Base-by-base conservation (phyloP, 2,888 invertebrate genomes). In the Tetanocera ferruginea region DNA sequence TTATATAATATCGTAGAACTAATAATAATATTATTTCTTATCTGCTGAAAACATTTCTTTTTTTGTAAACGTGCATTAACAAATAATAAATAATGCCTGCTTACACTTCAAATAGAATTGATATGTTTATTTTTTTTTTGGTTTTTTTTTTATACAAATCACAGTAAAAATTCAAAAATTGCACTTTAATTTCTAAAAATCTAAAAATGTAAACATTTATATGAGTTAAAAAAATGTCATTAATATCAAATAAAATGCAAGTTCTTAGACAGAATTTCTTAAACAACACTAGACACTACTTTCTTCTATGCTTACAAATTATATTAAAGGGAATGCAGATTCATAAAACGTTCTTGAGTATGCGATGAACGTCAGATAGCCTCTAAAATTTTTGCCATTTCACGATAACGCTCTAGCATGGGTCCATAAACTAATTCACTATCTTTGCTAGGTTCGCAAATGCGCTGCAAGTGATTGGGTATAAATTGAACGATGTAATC, bases 361-460 rank as follows among this genome's bases (percentile, higher is more conserved):
- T 60, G 43, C 2, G 19, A 4, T 23, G 70, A 17, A 67, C 9
- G 34, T 72, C 37, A 72, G 34, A 28, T 25, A 28, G 57, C 3
- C 23, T 73, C 83, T 72, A 89, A 81, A 79, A 86, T 82, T 19
- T 85, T 82, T 2, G 90, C 89, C 85, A 93, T 91, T 79, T 90
- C 91, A 37, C 93, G 91, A 89, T 95, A 96, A 77, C 95, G 91
- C 2, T 90, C 87, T 25, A 95, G 86, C 95, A 96, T 94, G 0
- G 94, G 94, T 57, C 90, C 91, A 88, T 96, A 96, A 82, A 95
- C 93, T 83, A 92, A 90, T 57, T 92, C 92, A 73, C 95, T 94
- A 87, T 96, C 95, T 6, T 92, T 91, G 86, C 93, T 94, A 0
- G 96, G 96, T 66, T 92, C 92, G 82, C 95, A 95, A 8, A 93